Conservation (phyloP, 2,888 invertebrate genomes). For the Macaria liturata region DNA sequence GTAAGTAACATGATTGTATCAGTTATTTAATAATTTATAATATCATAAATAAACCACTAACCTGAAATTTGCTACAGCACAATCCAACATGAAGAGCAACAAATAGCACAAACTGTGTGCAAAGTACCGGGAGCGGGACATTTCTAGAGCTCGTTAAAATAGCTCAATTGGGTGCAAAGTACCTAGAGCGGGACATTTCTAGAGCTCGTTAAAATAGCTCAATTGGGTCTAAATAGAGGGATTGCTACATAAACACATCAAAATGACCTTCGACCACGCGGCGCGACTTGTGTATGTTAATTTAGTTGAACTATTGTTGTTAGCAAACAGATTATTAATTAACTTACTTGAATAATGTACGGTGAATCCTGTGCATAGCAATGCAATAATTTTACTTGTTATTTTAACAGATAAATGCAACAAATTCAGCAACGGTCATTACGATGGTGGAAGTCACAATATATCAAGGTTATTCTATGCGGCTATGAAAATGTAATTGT, state of each 20-base stretch:
- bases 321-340: neutral
- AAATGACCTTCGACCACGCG: constrained; percentile 22
- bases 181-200: constrained; percentile 7
- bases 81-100: constrained; percentile 1
- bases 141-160: constrained; percentile 6
- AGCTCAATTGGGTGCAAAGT: constrained; percentile 11
- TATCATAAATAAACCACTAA: neutral
- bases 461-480: constrained; percentile 22
- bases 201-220: constrained; percentile 4
- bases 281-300: neutral
- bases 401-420: constrained; percentile 11
- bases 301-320: too few species aligned
- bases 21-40: too few species aligned
- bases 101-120: constrained; percentile 5
- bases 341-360: neutral
- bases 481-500: neutral
- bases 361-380: constrained; percentile 9
- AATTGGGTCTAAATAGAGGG: constrained; percentile 7
- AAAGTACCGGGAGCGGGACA: neutral
- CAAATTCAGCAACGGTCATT: constrained; percentile 11
- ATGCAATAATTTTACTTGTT: constrained; percentile 3
- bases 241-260: constrained; percentile 15
- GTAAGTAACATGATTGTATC: too few species aligned
- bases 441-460: constrained; percentile 10
- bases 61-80: constrained; percentile 3